Conservation (phyloP, 2,113 vertebrate species). For the Calyptomena viridis region DNA sequence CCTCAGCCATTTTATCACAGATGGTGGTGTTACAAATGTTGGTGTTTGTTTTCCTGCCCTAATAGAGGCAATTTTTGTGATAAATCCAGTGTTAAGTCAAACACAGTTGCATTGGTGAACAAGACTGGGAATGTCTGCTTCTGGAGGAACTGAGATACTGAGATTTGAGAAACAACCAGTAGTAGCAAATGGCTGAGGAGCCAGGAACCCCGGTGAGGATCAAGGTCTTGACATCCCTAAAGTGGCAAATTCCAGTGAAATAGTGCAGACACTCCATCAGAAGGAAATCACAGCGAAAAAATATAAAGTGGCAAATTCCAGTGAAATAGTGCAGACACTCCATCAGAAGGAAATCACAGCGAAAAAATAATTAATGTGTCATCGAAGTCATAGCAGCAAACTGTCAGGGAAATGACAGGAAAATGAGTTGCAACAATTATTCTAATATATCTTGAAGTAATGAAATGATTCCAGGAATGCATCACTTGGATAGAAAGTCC, state of each 20-base stretch:
- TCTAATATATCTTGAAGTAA: constrained; percentile 1
- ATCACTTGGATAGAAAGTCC: background rate
- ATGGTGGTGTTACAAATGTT: background rate
- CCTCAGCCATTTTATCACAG: background rate
- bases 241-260: background rate
- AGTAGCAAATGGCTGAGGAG: background rate
- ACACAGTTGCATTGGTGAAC: background rate
- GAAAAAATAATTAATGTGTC: background rate
- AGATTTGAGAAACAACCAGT: background rate
- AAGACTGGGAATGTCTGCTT: background rate
- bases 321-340: background rate
- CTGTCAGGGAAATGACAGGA: background rate
- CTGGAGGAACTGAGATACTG: background rate
- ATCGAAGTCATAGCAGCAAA: background rate
- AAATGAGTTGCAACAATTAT: background rate
- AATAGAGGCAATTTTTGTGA: background rate
- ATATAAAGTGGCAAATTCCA: background rate
- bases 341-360: background rate
- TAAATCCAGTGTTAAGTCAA: background rate
- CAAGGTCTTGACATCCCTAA: background rate
- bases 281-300: background rate
- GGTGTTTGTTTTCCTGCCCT: background rate
- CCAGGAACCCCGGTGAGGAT: background rate
- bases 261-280: background rate
- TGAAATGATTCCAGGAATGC: constrained; percentile 29